Conservation (phyloP, 1,140 invertebrate species). For the Zophobas morio region DNA sequence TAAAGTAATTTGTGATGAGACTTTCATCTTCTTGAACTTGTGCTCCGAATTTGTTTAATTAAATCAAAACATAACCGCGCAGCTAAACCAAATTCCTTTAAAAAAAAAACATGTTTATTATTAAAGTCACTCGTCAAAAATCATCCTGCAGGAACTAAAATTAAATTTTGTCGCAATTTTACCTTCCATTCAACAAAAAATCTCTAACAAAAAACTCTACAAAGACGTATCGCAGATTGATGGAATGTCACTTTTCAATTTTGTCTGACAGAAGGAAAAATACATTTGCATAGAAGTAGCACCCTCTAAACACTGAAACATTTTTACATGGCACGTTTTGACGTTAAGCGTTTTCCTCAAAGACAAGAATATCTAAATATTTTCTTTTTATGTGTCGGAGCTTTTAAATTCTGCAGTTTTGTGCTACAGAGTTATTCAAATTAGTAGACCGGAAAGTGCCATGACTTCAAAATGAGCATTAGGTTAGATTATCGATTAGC, state of each 20-base stretch:
- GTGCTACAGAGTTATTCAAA: background rate
- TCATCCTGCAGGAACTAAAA: background rate
- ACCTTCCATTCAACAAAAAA: background rate
- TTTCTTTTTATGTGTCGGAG: background rate
- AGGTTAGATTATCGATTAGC: background rate
- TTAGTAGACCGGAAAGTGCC: background rate
- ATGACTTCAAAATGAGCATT: background rate
- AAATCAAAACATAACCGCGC: too few species aligned
- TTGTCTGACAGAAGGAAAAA: constrained; percentile 8
- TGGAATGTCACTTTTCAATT: constrained; percentile 27
- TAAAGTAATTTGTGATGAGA: too few species aligned
- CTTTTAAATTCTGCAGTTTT: background rate
- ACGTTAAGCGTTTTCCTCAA: constrained; percentile 21
- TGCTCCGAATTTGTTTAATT: too few species aligned
- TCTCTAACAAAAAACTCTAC: background rate
- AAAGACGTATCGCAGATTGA: constrained; percentile 36
- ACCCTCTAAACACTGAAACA: constrained; percentile 4
- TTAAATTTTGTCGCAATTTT: too few species aligned
- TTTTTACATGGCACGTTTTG: constrained; percentile 6
- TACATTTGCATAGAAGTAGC: constrained; percentile 10
- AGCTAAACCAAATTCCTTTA: too few species aligned
- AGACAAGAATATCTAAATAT: constrained; percentile 4
- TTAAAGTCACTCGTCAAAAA: too few species aligned
- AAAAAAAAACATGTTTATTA: too few species aligned
- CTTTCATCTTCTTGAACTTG: too few species aligned